Evolutionary conservation across 2,113 vertebrate genomes (phyloP), one percentile per base, ranked within the genome.

Genomic region (Micronycteris hirsuta): DNA sequence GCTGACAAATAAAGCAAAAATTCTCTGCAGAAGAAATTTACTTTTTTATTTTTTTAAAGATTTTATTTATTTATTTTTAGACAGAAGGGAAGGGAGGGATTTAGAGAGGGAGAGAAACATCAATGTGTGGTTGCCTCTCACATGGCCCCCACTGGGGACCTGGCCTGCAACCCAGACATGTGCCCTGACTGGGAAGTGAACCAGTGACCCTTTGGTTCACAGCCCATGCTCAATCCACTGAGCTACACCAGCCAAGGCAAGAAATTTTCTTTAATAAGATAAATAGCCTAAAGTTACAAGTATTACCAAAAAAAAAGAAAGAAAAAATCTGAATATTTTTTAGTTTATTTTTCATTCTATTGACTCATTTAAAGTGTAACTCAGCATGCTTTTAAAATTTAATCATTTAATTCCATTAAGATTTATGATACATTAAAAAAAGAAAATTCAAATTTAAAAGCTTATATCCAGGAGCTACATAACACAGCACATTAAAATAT

Each of bases 391-490:
- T 97, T 93, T 89, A 56, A 86, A 91, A 52, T 80, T 38, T 76
- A 89, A 86, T 96, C 28, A 49, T 83, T 47, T 93, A n/a, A 88
- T 87, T 96, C n/a, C 67, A 54, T 3, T 92, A 91, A 88, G 45
- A 90, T 70, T 92, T 77, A 61, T 67, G 91, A 93, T 56, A 26
- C 22, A 68, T 81, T 52, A 28, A 26, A 91, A 93, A 88, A 77
- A 22, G 26, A 78, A 86, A 90, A n/a, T 19, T n/a, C 26, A 56
- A 38, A 61, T 52, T 68, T 63, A 16, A 26, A 88, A 82, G 84
- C 80, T 83, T 71, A 54, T 80, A 38, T 74, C 78, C n/a, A 70
- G 41, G 38, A 63, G 14, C 86, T 63, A n/a, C 38, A 71, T 28
- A 91, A 71, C 85, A 89, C 15, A 56, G 28, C 36, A 49, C 28